phyloP scores from a whole-genome alignment of 2,113 vertebrate species.

The Urocynchramus pylzowi region DNA sequence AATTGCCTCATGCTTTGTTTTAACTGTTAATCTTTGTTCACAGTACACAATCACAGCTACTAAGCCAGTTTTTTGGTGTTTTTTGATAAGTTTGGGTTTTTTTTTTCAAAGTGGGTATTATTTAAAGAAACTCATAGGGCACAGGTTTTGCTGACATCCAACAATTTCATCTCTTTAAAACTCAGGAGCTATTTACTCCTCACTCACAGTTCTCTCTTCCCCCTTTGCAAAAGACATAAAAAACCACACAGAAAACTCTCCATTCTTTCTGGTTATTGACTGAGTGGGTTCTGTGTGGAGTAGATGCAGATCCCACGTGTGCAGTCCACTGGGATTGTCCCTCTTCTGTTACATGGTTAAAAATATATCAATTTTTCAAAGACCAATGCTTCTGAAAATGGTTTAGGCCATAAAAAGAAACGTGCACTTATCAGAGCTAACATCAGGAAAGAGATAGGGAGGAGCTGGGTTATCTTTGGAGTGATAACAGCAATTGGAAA shows the following conservation, averaged over 20 bases:
- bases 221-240: not conserved
- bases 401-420: not conserved
- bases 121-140: fast-evolving
- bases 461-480: not conserved
- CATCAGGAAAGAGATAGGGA: not conserved
- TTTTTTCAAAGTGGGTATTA: no score
- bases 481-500: not conserved
- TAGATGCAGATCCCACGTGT: not conserved
- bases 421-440: not conserved
- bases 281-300: not conserved
- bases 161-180: not conserved
- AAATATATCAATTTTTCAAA: not conserved
- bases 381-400: not conserved
- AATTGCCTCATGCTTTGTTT: not conserved
- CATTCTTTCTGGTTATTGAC: not conserved
- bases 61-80: fast-evolving
- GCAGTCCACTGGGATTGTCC: not conserved
- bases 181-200: not conserved
- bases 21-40: not conserved
- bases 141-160: not conserved
- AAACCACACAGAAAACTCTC: not conserved
- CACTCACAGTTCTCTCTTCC: not conserved
- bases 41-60: not conserved
- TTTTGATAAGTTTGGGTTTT: not conserved
- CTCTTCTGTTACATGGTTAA: not conserved